Evolutionary conservation across 2,797 vertebrate species (phyloP).

Genomic region (Lepidocolaptes lacrymiger): DNA sequence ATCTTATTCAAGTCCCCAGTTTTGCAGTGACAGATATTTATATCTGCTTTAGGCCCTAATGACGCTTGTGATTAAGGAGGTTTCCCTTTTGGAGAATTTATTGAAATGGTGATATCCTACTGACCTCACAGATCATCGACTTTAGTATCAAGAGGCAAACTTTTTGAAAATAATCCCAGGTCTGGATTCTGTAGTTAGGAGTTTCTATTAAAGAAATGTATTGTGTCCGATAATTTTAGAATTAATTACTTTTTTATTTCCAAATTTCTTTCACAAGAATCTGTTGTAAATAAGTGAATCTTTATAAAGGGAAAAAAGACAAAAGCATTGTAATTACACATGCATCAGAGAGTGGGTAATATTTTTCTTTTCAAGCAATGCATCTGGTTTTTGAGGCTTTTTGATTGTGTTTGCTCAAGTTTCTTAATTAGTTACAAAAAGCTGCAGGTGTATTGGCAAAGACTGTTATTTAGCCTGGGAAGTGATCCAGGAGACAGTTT

Average conservation of each 20-base stretch:
- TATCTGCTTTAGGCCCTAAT: not conserved
- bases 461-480: constrained; percentile 42
- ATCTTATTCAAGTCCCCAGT: not conserved
- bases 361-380: constrained; percentile 46
- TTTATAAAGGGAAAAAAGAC: constrained; percentile 15
- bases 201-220: not conserved
- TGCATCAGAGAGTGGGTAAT: not conserved
- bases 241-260: not conserved
- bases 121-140: not conserved
- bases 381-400: constrained; percentile 61
- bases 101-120: not conserved
- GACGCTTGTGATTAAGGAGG: not conserved
- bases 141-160: not conserved
- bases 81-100: not conserved
- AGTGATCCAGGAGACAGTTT: constrained; percentile 61
- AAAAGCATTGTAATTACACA: constrained; percentile 40
- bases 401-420: constrained; percentile 57
- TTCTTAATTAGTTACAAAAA: constrained; percentile 75
- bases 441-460: constrained; percentile 75
- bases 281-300: constrained; percentile 23
- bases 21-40: not conserved
- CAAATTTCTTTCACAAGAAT: constrained; percentile 39
- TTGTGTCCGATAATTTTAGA: not conserved
- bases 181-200: not conserved
- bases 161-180: not conserved